phyloP scores from a whole-genome alignment of 2,888 invertebrate species.

The Eupithecia dodoneata region DNA sequence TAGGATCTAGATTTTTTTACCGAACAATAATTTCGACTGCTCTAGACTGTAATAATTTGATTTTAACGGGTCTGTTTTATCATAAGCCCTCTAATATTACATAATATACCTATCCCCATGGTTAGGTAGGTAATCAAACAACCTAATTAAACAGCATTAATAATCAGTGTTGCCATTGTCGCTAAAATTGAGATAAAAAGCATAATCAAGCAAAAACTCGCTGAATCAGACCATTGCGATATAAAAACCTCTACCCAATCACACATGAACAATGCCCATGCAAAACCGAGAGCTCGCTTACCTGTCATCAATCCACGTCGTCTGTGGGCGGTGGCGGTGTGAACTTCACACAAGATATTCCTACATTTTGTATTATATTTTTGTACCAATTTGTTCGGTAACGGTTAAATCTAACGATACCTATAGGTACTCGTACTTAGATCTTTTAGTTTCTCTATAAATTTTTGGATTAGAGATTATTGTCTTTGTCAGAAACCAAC shows the following conservation, averaged over 20 bases:
- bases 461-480: not conserved
- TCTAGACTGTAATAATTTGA: not conserved
- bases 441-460: not conserved
- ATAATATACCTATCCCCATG: not conserved
- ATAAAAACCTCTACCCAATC: slow-evolving; percentile 29
- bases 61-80: not conserved
- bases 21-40: not conserved
- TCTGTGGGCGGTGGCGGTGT: slow-evolving; percentile 44
- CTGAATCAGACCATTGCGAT: slow-evolving; percentile 22
- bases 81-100: not conserved
- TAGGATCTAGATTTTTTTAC: not conserved
- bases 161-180: slow-evolving; percentile 16
- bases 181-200: slow-evolving; percentile 15
- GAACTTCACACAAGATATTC: slow-evolving; percentile 44
- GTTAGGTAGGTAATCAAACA: not conserved
- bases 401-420: not conserved
- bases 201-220: slow-evolving; percentile 27
- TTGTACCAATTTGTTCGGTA: slow-evolving; percentile 3
- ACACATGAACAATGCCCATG: slow-evolving; percentile 43
- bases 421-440: not conserved
- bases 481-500: not conserved
- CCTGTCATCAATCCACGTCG: slow-evolving; percentile 48
- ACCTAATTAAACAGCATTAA: slow-evolving; percentile 3
- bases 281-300: slow-evolving; percentile 38
- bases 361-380: slow-evolving; percentile 12